phyloP scores from a whole-genome alignment of 2,113 vertebrate species.

The Ophthalmolycus amberensis region DNA sequence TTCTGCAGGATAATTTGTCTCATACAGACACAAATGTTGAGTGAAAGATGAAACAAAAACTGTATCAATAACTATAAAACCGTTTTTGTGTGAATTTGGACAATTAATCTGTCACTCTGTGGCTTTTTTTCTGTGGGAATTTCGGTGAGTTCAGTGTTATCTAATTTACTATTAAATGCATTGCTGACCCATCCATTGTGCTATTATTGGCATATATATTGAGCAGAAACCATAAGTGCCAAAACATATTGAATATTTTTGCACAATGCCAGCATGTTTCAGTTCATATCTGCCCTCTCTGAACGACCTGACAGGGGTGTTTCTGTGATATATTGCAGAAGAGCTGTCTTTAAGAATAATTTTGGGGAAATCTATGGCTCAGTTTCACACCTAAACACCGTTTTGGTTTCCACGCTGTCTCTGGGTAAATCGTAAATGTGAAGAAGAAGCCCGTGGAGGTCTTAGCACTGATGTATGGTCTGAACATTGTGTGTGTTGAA shows the following conservation, averaged over 20 bases:
- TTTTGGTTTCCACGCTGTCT: constrained; percentile 73
- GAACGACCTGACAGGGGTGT: constrained; percentile 38
- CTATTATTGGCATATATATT: constrained; percentile 14
- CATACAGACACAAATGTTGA: background rate
- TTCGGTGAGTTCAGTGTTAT: background rate
- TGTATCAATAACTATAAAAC: background rate
- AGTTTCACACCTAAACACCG: constrained; percentile 65
- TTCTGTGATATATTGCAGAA: constrained; percentile 55
- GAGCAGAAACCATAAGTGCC: constrained; percentile 22
- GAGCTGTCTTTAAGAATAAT: constrained; percentile 55
- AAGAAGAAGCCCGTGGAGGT: constrained; percentile 67
- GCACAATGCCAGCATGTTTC: constrained; percentile 27
- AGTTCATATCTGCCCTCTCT: constrained; percentile 35
- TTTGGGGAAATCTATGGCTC: constrained; percentile 55
- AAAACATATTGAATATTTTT: constrained; percentile 21
- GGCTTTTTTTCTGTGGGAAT: background rate
- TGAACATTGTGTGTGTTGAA: constrained; percentile 82
- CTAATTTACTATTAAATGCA: constrained; percentile 12
- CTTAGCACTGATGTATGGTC: constrained; percentile 78
- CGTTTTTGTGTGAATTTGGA: background rate
- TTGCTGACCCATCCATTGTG: constrained; percentile 1
- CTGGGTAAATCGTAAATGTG: constrained; percentile 61
- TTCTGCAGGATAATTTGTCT: background rate
- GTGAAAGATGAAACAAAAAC: background rate
- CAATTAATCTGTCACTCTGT: background rate